phyloP scores from a whole-genome alignment of 2,888 invertebrate species.

The Linyphia triangularis region DNA sequence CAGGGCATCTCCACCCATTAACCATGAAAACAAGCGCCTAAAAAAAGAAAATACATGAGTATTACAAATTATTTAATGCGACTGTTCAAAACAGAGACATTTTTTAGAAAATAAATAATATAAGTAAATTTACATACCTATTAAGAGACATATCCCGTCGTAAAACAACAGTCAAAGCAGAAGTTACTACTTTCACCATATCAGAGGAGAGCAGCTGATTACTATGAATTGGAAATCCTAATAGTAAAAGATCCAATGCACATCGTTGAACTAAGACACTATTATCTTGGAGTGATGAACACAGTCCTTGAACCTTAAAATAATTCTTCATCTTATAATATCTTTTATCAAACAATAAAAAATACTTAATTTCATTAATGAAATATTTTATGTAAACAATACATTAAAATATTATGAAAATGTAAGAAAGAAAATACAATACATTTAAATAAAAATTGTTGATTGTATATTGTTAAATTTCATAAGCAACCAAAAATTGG shows the following conservation, averaged over 20 bases:
- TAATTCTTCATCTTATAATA: slow-evolving; percentile 36
- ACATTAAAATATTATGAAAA: too few relatives aligned
- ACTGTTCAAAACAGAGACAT: not conserved
- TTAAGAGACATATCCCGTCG: slow-evolving; percentile 94
- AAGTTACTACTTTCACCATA: slow-evolving; percentile 86
- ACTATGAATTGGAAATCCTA: slow-evolving; percentile 91
- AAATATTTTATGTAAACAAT: too few relatives aligned
- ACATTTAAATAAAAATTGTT: too few relatives aligned
- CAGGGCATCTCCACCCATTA: slow-evolving; percentile 85
- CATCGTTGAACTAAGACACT: slow-evolving; percentile 91
- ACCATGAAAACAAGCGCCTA: slow-evolving; percentile 90
- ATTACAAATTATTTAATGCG: slow-evolving; percentile 1
- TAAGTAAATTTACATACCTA: slow-evolving; percentile 81
- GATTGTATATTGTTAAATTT: too few relatives aligned
- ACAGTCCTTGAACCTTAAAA: slow-evolving; percentile 86
- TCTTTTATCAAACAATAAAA: slow-evolving; percentile 4
- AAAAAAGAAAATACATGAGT: slow-evolving; percentile 23
- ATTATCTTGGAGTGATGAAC: slow-evolving; percentile 88
- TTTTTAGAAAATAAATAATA: not conserved
- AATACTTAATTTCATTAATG: not conserved
- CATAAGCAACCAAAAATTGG: too few relatives aligned
- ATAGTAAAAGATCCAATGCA: slow-evolving; percentile 89
- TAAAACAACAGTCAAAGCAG: slow-evolving; percentile 86
- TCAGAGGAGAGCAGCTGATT: slow-evolving; percentile 84
- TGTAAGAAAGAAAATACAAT: too few relatives aligned